phyloP scores from a whole-genome alignment of 2,113 vertebrate species.

The Lophura nycthemera region DNA sequence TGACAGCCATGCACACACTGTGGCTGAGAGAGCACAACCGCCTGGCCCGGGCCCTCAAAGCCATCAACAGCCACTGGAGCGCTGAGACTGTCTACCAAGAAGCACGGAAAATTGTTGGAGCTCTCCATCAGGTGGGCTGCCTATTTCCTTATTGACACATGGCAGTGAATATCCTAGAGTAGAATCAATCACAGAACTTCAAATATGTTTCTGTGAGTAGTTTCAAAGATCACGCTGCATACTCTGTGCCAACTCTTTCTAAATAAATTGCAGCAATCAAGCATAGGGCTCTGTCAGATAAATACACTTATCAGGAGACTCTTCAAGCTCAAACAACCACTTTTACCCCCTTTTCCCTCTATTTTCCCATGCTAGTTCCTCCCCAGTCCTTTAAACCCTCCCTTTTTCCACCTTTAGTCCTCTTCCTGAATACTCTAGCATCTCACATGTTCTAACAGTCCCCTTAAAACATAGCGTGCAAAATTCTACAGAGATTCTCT shows the following conservation, averaged over 20 bases:
- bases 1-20: slow-evolving; percentile 86
- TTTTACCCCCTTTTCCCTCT: neutral
- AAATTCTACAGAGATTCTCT: neutral
- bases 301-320: neutral
- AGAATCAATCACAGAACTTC: neutral
- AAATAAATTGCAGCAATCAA: neutral
- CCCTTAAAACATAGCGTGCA: neutral
- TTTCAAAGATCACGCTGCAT: neutral
- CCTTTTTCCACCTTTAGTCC: neutral
- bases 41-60: slow-evolving; percentile 79
- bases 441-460: neutral
- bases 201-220: neutral
- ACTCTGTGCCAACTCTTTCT: neutral
- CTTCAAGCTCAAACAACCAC: neutral
- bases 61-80: slow-evolving; percentile 89
- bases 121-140: slow-evolving; percentile 90
- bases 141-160: neutral
- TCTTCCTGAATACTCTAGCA: neutral
- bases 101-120: slow-evolving; percentile 90
- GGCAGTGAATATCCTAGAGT: neutral
- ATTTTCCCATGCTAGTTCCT: neutral
- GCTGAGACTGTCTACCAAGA: slow-evolving; percentile 87
- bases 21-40: slow-evolving; percentile 95
- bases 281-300: neutral
- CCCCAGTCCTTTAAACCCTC: neutral